Conservation (phyloP, 2,888 invertebrate genomes). For the Idaea dimidiata region DNA sequence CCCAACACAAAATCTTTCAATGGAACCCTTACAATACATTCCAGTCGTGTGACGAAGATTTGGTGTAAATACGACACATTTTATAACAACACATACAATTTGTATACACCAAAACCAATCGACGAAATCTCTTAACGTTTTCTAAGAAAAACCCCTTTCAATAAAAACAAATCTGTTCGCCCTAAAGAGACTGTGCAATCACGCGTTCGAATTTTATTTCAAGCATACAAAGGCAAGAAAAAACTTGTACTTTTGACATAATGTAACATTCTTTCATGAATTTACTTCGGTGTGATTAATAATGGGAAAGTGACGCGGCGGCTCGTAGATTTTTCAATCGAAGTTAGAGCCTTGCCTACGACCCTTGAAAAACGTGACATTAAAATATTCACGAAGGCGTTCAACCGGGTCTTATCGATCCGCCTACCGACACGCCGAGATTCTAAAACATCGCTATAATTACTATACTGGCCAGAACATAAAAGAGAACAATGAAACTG, state of each 20-base stretch:
- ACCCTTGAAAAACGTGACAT: constrained; percentile 43
- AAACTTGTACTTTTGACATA: constrained; percentile 27
- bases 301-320: constrained; percentile 42
- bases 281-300: constrained; percentile 47
- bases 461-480: constrained; percentile 9
- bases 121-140: not conserved
- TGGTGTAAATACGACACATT: not conserved
- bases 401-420: constrained; percentile 31
- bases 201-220: constrained; percentile 19
- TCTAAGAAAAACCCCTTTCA: not conserved
- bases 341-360: constrained; percentile 35
- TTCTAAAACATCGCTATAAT: constrained; percentile 15
- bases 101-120: not conserved
- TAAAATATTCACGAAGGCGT: constrained; percentile 52
- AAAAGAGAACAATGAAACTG: not conserved
- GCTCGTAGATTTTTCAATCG: constrained; percentile 50
- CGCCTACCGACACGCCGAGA: constrained; percentile 21
- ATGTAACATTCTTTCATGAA: constrained; percentile 34
- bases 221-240: constrained; percentile 22
- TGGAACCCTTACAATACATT: not conserved
- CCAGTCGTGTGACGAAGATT: not conserved
- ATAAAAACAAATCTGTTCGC: constrained; percentile 3
- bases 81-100: not conserved
- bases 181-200: constrained; percentile 5
- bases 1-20: not conserved